These are phyloP conservation scores for Papilio polyxenes DNA, from an alignment of 1,140 invertebrate genomes.

Conservation along the genomic window DNA sequence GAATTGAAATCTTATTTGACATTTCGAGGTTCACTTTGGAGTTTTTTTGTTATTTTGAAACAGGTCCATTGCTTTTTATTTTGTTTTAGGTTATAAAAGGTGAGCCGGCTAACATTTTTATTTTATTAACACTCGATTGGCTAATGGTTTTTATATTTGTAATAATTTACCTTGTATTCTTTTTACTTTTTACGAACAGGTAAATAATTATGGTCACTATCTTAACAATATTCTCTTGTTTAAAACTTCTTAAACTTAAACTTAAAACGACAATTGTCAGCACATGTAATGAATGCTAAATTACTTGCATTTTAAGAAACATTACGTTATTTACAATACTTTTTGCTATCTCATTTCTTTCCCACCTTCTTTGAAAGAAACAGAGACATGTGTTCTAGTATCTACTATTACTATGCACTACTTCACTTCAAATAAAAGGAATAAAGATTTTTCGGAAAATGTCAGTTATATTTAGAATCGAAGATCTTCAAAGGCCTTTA, in stretches of 20 bases:
- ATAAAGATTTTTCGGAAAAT: background rate
- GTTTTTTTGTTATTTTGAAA: conserved; percentile 9
- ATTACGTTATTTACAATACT: background rate
- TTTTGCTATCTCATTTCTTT: background rate
- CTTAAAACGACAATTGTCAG: background rate
- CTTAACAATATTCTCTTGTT: background rate
- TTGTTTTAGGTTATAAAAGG: conserved; percentile 28
- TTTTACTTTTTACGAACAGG: background rate
- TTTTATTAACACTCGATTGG: conserved; percentile 13
- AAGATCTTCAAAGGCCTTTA: conserved; percentile 9
- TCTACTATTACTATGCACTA: no score
- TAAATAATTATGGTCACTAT: background rate
- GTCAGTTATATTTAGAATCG: conserved; percentile 17
- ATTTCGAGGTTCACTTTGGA: conserved; percentile 43
- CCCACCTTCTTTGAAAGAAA: background rate
- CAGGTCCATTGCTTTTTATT: background rate
- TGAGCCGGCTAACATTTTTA: conserved; percentile 17
- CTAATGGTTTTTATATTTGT: background rate
- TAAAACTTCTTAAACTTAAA: no score
- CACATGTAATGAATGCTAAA: background rate
- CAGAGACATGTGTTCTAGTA: background rate
- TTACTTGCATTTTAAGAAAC: background rate
- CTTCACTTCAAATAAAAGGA: background rate
- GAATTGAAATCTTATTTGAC: conserved; percentile 46
- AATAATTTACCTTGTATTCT: background rate